Conservation (phyloP, 2,888 invertebrate species). For the Byasa hedistus region DNA sequence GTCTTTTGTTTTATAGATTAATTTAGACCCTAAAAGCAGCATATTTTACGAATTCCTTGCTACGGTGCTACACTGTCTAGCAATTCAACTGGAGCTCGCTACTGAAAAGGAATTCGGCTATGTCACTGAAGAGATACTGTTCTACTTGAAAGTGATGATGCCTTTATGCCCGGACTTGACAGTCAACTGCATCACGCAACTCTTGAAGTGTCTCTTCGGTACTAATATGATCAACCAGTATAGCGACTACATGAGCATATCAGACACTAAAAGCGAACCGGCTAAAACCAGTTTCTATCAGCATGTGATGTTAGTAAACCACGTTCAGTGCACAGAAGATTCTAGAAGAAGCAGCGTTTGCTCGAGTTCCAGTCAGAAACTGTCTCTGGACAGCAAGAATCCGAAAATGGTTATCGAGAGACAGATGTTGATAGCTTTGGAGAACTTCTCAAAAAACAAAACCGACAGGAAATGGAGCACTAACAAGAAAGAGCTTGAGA, state of each 20-base stretch:
- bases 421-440: conserved; percentile 63
- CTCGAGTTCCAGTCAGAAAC: conserved; percentile 61
- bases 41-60: conserved; percentile 85
- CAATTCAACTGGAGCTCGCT: conserved; percentile 85
- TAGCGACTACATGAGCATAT: conserved; percentile 62
- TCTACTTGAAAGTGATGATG: conserved; percentile 86
- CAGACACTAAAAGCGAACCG: conserved; percentile 35
- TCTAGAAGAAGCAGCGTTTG: conserved; percentile 55
- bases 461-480: conserved; percentile 73
- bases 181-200: conserved; percentile 88
- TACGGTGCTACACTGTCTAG: conserved; percentile 82
- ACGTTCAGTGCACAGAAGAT: conserved; percentile 39
- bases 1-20: conserved; percentile 78
- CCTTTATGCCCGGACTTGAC: conserved; percentile 84
- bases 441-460: conserved; percentile 70
- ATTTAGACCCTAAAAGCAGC: conserved; percentile 87
- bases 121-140: conserved; percentile 89
- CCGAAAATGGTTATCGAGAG: conserved; percentile 61
- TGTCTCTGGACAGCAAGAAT: conserved; percentile 56
- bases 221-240: conserved; percentile 83
- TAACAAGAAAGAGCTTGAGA: conserved; percentile 79
- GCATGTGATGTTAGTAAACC: conserved; percentile 60
- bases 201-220: conserved; percentile 87
- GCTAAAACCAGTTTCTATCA: conserved; percentile 48
- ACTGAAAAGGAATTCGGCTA: conserved; percentile 85